phyloP scores from a whole-genome alignment of 2,888 invertebrate species.

The Cryptophagus acutangulus region DNA sequence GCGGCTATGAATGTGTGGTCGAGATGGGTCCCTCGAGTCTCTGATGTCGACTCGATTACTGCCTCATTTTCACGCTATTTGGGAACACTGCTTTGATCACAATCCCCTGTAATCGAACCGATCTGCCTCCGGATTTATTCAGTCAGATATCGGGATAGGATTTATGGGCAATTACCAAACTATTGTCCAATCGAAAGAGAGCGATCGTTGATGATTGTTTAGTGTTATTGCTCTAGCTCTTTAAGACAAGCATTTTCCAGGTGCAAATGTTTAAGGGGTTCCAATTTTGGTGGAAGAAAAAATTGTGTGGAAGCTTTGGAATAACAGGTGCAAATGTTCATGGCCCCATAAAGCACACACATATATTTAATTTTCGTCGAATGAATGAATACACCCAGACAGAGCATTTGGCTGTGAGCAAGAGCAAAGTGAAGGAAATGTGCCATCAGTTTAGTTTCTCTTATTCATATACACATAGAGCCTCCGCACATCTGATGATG shows the following conservation, averaged over 20 bases:
- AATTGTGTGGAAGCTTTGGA: too few relatives aligned
- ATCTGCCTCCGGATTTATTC: slow-evolving; percentile 21
- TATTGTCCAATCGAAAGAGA: slow-evolving; percentile 17
- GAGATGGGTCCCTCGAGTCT: slow-evolving; percentile 5
- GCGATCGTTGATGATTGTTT: neutral
- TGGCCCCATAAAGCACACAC: too few relatives aligned
- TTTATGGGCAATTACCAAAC: slow-evolving; percentile 27
- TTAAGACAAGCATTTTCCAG: neutral
- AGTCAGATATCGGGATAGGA: slow-evolving; percentile 20
- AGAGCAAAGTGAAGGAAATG: too few relatives aligned
- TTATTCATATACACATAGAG: too few relatives aligned
- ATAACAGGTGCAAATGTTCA: too few relatives aligned
- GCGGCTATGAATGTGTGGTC: slow-evolving; percentile 2
- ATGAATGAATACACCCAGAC: too few relatives aligned
- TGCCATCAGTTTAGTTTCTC: too few relatives aligned
- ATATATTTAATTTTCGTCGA: too few relatives aligned
- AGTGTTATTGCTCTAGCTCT: neutral
- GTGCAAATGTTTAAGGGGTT: too few relatives aligned
- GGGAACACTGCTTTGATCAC: slow-evolving; percentile 17
- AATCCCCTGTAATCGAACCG: slow-evolving; percentile 9
- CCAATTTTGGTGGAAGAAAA: too few relatives aligned
- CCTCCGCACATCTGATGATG: too few relatives aligned
- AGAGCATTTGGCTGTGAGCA: too few relatives aligned
- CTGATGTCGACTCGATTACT: slow-evolving; percentile 21
- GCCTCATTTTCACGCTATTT: slow-evolving; percentile 26